Percentiles rank a stretch among this genome's conserved stretches.
phyloP scores from a whole-genome alignment of 2,797 vertebrate genomes.

The Phataginus tetradactyla region DNA sequence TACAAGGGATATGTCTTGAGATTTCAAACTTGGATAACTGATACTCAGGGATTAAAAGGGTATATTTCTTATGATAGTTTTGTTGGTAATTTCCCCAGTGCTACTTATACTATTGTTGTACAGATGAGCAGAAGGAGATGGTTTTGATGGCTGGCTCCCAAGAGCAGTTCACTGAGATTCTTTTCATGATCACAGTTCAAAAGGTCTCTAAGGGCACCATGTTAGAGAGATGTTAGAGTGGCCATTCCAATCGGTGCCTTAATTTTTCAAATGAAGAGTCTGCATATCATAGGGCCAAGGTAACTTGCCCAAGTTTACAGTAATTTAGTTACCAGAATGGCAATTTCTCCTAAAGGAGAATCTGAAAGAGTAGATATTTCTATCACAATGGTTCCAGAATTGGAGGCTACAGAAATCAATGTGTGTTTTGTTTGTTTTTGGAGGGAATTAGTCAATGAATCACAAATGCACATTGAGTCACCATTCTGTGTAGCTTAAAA shows the following conservation, averaged over 20 bases:
- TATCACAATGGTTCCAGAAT: neutral
- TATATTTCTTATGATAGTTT: slow-evolving; percentile 1
- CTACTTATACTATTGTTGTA: neutral
- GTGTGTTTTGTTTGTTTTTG: neutral
- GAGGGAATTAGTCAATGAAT: too few relatives aligned
- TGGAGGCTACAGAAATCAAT: neutral
- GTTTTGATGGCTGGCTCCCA: neutral
- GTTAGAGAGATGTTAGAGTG: neutral
- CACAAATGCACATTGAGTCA: neutral
- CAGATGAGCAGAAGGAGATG: slow-evolving; percentile 24
- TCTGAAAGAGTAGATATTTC: neutral
- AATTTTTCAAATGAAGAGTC: neutral
- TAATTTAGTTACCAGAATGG: neutral
- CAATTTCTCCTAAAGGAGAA: neutral
- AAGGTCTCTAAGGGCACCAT: neutral
- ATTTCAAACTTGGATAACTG: neutral
- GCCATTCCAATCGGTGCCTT: neutral
- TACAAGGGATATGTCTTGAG: neutral
- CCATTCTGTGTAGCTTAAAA: neutral
- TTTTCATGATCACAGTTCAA: slow-evolving; percentile 34
- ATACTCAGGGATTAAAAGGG: neutral
- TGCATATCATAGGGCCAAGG: neutral
- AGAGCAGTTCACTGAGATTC: neutral
- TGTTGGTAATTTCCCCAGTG: neutral
- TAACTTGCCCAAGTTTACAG: neutral